Conservation (phyloP, 1,140 invertebrate genomes). For the Neotoxoptera formosana region DNA sequence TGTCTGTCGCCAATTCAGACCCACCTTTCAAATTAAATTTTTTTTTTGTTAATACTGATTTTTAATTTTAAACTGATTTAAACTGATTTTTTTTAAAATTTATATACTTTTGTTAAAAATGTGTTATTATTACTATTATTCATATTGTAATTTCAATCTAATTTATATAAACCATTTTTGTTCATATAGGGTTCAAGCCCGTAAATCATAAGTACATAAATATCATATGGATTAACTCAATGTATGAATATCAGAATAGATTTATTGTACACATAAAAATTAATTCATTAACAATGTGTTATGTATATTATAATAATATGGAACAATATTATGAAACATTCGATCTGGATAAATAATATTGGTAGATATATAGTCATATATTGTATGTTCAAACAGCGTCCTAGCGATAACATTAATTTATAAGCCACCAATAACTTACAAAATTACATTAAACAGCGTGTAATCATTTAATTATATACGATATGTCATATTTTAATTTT, state of each 20-base stretch:
- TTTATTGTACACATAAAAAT: background rate
- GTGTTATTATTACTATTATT: background rate
- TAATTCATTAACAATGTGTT: background rate
- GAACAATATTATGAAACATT: background rate
- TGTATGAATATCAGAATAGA: background rate
- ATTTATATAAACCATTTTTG: background rate
- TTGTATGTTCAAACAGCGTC: background rate
- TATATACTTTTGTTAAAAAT: background rate
- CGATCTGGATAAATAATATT: slow-evolving; percentile 18
- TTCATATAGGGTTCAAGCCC: background rate
- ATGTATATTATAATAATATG: background rate
- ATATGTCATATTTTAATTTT: slow-evolving; percentile 1
- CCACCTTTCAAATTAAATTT: background rate
- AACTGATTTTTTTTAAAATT: background rate
- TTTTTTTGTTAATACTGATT: too few relatives aligned
- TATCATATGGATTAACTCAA: background rate
- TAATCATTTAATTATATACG: background rate
- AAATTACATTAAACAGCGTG: background rate
- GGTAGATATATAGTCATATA: background rate
- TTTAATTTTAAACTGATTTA: too few relatives aligned
- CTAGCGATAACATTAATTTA: background rate
- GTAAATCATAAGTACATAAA: background rate
- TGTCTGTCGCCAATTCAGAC: background rate
- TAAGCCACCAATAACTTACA: background rate
- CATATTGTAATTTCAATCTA: background rate